phyloP scores from a whole-genome alignment of 2,888 invertebrate species.

The Ophraella communa region DNA sequence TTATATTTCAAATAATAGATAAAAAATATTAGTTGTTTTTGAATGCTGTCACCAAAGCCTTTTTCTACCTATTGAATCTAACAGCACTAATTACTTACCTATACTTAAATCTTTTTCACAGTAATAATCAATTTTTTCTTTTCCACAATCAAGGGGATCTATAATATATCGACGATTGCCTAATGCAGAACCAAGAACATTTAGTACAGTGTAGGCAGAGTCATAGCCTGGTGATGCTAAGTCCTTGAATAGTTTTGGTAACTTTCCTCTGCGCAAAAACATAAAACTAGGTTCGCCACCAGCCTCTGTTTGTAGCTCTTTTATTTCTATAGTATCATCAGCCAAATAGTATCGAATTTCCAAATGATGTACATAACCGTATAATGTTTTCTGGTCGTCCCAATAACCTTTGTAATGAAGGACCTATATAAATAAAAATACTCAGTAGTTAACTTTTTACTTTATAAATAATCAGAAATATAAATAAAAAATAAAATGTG shows the following conservation, averaged over 20 bases:
- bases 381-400: slow-evolving; percentile 82
- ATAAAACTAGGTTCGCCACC: slow-evolving; percentile 76
- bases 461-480: too few relatives aligned
- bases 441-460: too few relatives aligned
- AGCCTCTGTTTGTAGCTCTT: slow-evolving; percentile 72
- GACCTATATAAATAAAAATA: slow-evolving; percentile 53
- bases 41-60: too few relatives aligned
- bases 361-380: slow-evolving; percentile 78
- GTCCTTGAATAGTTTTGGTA: slow-evolving; percentile 73
- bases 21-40: too few relatives aligned
- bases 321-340: slow-evolving; percentile 89
- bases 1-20: too few relatives aligned
- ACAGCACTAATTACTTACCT: slow-evolving; percentile 60
- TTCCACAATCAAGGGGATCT: slow-evolving; percentile 66
- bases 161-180: slow-evolving; percentile 64
- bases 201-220: slow-evolving; percentile 65
- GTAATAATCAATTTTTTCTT: slow-evolving; percentile 62
- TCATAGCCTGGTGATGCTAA: slow-evolving; percentile 62
- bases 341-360: slow-evolving; percentile 85
- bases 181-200: slow-evolving; percentile 67
- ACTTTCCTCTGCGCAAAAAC: slow-evolving; percentile 76
- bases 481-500: too few relatives aligned
- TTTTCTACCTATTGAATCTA: too few relatives aligned
- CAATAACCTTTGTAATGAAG: slow-evolving; percentile 86
- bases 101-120: slow-evolving; percentile 80